phyloP scores from a whole-genome alignment of 2,113 vertebrate species.

The Helogale parvula region DNA sequence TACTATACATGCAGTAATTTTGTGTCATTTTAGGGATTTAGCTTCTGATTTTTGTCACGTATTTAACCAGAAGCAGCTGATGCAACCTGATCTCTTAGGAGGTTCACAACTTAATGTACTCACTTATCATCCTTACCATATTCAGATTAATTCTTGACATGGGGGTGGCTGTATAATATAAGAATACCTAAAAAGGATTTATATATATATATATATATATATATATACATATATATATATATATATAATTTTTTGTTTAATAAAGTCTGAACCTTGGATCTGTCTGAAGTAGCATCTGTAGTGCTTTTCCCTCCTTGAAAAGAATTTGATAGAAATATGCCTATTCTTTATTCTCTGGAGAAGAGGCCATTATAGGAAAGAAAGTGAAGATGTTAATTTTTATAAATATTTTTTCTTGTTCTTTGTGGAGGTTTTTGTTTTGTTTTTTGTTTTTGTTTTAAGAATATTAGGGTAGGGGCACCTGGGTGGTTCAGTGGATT shows the following conservation, averaged over 20 bases:
- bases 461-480: background rate
- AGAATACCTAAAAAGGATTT: background rate
- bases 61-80: background rate
- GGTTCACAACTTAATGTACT: background rate
- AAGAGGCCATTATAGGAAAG: background rate
- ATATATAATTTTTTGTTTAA: background rate
- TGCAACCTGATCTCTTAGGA: background rate
- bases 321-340: background rate
- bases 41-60: background rate
- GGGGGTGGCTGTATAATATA: background rate
- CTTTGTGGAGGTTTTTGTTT: background rate
- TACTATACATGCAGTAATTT: background rate
- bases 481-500: no score
- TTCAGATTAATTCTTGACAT: background rate
- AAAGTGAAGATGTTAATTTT: background rate
- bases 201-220: no score
- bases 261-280: background rate
- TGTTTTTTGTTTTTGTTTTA: background rate
- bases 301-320: background rate
- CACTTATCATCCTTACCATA: background rate
- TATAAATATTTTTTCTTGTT: background rate
- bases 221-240: no score
- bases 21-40: background rate
- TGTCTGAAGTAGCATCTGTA: background rate
- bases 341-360: background rate